Evolutionary conservation across 2,888 invertebrate species (phyloP).

Genomic region (Nymphalis polychloros): DNA sequence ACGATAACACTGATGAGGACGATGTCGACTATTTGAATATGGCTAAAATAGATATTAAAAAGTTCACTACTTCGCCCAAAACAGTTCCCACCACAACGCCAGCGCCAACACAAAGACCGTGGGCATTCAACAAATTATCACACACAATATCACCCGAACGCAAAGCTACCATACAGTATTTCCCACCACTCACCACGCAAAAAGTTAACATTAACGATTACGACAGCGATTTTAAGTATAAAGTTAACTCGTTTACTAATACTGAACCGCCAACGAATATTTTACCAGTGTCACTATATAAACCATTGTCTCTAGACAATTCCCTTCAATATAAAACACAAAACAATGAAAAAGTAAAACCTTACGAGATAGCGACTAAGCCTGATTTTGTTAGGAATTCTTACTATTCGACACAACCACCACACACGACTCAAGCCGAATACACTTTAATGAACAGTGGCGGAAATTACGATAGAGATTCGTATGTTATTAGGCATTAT

Average conservation of each 20-base stretch:
- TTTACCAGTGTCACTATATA: conserved; percentile 20
- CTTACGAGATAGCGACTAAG: conserved; percentile 14
- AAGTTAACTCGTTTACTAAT: conserved; percentile 50
- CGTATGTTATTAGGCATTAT: conserved; percentile 66
- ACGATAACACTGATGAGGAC: conserved; percentile 61
- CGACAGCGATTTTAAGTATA: conserved; percentile 52
- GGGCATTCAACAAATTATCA: conserved; percentile 41
- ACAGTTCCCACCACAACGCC: conserved; percentile 26
- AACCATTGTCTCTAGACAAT: conserved; percentile 11
- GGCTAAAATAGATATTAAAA: conserved; percentile 67
- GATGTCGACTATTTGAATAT: conserved; percentile 62
- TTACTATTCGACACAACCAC: conserved; percentile 48
- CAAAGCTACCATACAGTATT: conserved; percentile 68
- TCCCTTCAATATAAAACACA: conserved; percentile 3
- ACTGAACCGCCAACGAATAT: conserved; percentile 44
- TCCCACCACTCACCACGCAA: conserved; percentile 60
- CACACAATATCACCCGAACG: conserved; percentile 50
- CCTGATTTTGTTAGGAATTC: conserved; percentile 30
- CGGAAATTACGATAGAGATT: conserved; percentile 54
- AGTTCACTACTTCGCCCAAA: conserved; percentile 47
- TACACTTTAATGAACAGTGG: conserved; percentile 44
- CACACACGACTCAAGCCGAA: conserved; percentile 41
- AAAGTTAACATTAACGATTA: conserved; percentile 53
- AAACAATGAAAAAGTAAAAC: conserved; percentile 7
- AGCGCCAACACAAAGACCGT: conserved; percentile 40